phyloP scores from a whole-genome alignment of 2,797 vertebrate species.

The Myiotriccus ornatus region DNA sequence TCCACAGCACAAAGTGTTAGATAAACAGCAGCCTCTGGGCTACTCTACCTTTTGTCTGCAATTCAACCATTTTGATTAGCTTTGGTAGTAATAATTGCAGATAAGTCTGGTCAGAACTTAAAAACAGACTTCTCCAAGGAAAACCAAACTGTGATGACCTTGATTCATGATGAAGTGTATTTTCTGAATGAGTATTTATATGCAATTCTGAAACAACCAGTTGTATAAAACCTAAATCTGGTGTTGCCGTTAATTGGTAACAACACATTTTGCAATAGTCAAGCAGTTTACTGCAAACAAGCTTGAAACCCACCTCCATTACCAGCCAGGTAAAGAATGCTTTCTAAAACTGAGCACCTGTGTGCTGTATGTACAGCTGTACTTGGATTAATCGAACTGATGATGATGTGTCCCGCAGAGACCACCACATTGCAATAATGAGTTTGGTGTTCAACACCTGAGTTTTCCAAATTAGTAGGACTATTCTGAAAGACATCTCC shows the following conservation, averaged over 20 bases:
- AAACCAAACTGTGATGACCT: background rate
- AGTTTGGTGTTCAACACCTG: background rate
- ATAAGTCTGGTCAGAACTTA: background rate
- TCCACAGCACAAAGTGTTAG: background rate
- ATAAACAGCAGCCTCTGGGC: background rate
- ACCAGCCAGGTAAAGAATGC: background rate
- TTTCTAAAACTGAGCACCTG: background rate
- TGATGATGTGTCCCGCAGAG: background rate
- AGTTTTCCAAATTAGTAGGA: background rate
- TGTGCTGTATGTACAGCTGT: accelerated
- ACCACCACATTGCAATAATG: background rate
- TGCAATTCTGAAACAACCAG: background rate
- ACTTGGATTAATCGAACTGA: background rate
- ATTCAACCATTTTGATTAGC: background rate
- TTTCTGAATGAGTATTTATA: background rate
- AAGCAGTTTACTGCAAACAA: background rate
- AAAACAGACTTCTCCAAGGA: background rate
- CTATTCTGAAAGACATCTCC: background rate
- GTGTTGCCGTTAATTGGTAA: background rate
- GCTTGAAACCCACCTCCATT: background rate
- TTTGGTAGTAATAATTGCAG: background rate
- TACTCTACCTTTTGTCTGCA: background rate
- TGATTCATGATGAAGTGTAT: background rate
- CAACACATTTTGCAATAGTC: background rate
- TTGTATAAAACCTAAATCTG: background rate